Percentiles rank a stretch among this genome's conserved stretches.
phyloP scores from a whole-genome alignment of 2,888 invertebrate genomes.

The Plagodis pulveraria region DNA sequence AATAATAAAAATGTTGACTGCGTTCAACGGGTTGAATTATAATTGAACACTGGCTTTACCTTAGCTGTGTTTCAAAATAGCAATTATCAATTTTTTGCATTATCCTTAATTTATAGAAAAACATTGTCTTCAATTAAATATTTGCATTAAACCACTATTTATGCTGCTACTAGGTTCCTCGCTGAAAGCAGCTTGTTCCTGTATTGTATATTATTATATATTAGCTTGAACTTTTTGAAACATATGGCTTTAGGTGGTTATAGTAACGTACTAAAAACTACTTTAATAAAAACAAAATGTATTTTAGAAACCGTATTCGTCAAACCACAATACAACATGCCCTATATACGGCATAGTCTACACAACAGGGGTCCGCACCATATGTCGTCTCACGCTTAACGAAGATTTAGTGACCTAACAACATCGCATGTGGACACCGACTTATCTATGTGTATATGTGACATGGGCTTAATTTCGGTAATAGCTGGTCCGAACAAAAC shows the following conservation, averaged over 20 bases:
- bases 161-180: too few species aligned
- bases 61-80: background rate
- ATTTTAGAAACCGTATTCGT: background rate
- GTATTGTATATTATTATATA: too few species aligned
- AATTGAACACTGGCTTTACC: background rate
- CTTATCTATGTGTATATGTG: slow-evolving; percentile 34
- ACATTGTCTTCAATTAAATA: too few species aligned
- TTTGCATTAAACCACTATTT: too few species aligned
- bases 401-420: slow-evolving; percentile 68
- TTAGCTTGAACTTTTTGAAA: too few species aligned
- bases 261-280: too few species aligned
- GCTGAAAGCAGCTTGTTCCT: too few species aligned
- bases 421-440: slow-evolving; percentile 42
- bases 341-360: slow-evolving; percentile 32
- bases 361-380: slow-evolving; percentile 47
- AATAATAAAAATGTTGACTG: background rate
- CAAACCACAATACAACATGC: slow-evolving; percentile 2
- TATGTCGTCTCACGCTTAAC: slow-evolving; percentile 61
- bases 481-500: background rate
- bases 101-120: too few species aligned
- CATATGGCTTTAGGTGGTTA: too few species aligned
- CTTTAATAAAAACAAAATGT: too few species aligned
- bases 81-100: too few species aligned
- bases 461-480: slow-evolving; percentile 32
- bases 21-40: background rate